phyloP scores from a whole-genome alignment of 2,888 invertebrate genomes.

The Sphaerophoria rueppellii region DNA sequence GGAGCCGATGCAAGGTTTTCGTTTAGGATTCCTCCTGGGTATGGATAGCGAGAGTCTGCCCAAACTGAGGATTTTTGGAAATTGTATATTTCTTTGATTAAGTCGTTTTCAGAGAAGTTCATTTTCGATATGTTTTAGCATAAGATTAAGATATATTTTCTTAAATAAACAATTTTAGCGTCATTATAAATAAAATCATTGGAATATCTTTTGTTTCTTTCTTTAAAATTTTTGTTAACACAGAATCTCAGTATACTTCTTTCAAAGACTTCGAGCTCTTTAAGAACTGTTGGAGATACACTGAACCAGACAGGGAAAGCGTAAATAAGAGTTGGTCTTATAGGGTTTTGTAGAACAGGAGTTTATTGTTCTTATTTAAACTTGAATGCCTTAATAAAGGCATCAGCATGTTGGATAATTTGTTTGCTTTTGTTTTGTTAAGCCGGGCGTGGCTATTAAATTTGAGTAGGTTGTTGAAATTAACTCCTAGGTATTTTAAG shows the following conservation, averaged over 20 bases:
- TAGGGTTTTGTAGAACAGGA: constrained; percentile 14
- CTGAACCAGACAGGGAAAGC: constrained; percentile 20
- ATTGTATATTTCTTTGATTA: neutral
- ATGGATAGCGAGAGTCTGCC: neutral
- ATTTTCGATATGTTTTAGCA: neutral
- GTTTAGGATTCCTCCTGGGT: neutral
- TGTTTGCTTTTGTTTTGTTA: neutral
- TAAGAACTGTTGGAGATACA: neutral
- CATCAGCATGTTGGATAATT: neutral
- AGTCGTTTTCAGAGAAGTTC: neutral
- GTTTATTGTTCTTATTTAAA: neutral
- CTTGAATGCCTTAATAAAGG: neutral
- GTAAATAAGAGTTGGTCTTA: constrained; percentile 2
- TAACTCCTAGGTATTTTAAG: neutral
- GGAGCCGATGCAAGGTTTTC: neutral
- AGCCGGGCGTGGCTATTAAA: neutral
- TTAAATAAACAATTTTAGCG: neutral
- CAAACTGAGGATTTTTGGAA: neutral
- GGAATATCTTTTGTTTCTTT: neutral
- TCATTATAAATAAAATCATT: neutral
- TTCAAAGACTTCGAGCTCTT: neutral
- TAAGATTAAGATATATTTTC: neutral
- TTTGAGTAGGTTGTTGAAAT: constrained; percentile 9
- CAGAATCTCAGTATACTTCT: neutral
- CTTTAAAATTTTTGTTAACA: constrained; percentile 1